phyloP scores from a whole-genome alignment of 2,888 invertebrate species.

The Epinotia demarniana region DNA sequence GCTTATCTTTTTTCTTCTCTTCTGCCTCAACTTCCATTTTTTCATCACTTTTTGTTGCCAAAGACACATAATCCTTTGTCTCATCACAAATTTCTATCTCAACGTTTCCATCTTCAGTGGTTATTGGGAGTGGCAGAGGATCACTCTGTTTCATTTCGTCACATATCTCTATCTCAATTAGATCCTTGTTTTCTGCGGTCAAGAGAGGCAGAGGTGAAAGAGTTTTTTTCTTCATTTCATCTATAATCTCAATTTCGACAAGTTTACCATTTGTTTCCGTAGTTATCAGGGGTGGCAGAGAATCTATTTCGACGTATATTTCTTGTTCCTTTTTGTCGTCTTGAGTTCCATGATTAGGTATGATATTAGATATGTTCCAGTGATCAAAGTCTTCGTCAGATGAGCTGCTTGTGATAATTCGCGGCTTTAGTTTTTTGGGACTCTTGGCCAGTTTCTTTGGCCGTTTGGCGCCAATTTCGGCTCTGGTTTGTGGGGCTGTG shows the following conservation, averaged over 20 bases:
- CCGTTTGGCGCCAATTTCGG: not conserved
- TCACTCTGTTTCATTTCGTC: not conserved
- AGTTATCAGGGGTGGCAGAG: constrained; percentile 51
- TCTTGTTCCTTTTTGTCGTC: constrained; percentile 34
- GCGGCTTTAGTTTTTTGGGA: not conserved
- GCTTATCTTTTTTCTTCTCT: not conserved
- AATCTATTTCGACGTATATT: constrained; percentile 49
- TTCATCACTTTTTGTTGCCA: constrained; percentile 21
- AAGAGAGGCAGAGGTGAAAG: not conserved
- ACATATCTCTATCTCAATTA: not conserved
- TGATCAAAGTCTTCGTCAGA: not conserved
- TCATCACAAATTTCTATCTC: not conserved
- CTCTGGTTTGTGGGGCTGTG: not conserved
- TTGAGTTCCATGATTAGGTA: not conserved
- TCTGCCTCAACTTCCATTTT: not conserved
- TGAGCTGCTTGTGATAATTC: not conserved
- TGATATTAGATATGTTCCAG: not conserved
- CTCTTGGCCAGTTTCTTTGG: not conserved
- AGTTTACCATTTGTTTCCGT: constrained; percentile 47
- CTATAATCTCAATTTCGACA: constrained; percentile 58
- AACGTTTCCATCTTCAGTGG: not conserved
- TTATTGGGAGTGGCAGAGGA: not conserved
- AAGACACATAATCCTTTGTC: not conserved
- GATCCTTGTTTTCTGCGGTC: not conserved
- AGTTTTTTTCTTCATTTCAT: constrained; percentile 46